Conservation (phyloP, 2,888 invertebrate genomes). For the Microctonus brassicae region DNA sequence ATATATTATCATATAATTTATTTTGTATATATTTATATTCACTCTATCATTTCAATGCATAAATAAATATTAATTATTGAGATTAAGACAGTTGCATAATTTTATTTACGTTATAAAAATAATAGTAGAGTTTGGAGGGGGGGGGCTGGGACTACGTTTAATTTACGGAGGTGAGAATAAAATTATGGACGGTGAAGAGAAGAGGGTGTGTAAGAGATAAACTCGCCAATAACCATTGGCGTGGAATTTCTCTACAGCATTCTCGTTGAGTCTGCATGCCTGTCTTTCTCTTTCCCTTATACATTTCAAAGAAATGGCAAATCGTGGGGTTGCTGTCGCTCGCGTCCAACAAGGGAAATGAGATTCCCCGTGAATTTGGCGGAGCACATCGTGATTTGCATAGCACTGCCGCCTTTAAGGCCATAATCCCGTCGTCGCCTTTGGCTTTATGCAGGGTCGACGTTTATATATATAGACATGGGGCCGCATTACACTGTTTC, state of each 20-base stretch:
- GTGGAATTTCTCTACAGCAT: not conserved
- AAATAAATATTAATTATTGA: too few relatives aligned
- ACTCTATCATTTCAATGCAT: too few relatives aligned
- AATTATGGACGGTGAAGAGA: not conserved
- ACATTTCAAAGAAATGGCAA: slow-evolving; percentile 25
- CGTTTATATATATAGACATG: not conserved
- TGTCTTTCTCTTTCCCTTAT: not conserved
- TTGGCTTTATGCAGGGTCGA: slow-evolving; percentile 27
- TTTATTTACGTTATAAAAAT: too few relatives aligned
- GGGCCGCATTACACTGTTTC: slow-evolving; percentile 1
- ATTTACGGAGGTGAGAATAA: slow-evolving; percentile 4
- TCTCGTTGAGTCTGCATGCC: not conserved
- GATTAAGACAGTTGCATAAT: too few relatives aligned
- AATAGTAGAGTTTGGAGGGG: not conserved
- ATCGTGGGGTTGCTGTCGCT: slow-evolving; percentile 21
- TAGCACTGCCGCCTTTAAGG: slow-evolving; percentile 41
- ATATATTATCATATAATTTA: too few relatives aligned
- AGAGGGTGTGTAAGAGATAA: slow-evolving; percentile 8
- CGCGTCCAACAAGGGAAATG: slow-evolving; percentile 24
- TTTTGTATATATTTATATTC: too few relatives aligned
- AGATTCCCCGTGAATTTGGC: slow-evolving; percentile 27
- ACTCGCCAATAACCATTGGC: slow-evolving; percentile 17
- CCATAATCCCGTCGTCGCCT: slow-evolving; percentile 41
- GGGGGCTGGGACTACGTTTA: not conserved
- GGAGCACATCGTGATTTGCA: slow-evolving; percentile 44